These are phyloP conservation scores for Zaprionus gabonicus DNA, from an alignment of 1,140 invertebrate species.

Conservation along the genomic window DNA sequence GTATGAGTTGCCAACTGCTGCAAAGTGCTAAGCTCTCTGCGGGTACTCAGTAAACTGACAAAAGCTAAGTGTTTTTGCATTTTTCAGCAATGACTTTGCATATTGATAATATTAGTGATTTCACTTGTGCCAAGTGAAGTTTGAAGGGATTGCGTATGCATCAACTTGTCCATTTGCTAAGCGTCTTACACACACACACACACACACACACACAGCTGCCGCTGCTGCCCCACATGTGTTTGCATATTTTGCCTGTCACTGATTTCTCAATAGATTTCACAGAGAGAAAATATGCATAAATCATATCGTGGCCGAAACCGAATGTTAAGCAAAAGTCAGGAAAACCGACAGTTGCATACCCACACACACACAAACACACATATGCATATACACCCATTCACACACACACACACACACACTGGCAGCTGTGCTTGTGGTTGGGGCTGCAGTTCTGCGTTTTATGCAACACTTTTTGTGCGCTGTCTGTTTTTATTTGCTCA, in stretches of 20 bases:
- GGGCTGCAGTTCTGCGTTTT: constrained; percentile 46
- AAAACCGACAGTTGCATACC: constrained; percentile 59
- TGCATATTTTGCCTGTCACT: constrained; percentile 76
- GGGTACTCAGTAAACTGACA: background rate
- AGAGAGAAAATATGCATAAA: constrained; percentile 73
- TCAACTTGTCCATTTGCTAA: constrained; percentile 49
- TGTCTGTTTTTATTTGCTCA: constrained; percentile 50
- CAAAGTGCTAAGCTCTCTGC: background rate
- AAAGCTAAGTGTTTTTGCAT: constrained; percentile 24
- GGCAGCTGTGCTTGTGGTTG: constrained; percentile 62
- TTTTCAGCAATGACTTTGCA: constrained; percentile 37
- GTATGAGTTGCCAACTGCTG: background rate
- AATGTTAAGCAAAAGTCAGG: constrained; percentile 76
- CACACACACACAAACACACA: constrained; percentile 11
- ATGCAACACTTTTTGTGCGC: constrained; percentile 62
- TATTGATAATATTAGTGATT: constrained; percentile 37
- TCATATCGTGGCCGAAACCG: constrained; percentile 57
- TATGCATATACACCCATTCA: background rate
- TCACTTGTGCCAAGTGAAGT: constrained; percentile 26
- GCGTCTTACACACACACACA: constrained; percentile 28
- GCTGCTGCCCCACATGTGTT: constrained; percentile 5
- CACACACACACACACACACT: background rate
- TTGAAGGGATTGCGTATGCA: constrained; percentile 41
- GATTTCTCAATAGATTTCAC: constrained; percentile 81
- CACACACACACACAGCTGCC: background rate